Conservation (phyloP, 2,888 invertebrate species). For the Zygaena filipendulae region DNA sequence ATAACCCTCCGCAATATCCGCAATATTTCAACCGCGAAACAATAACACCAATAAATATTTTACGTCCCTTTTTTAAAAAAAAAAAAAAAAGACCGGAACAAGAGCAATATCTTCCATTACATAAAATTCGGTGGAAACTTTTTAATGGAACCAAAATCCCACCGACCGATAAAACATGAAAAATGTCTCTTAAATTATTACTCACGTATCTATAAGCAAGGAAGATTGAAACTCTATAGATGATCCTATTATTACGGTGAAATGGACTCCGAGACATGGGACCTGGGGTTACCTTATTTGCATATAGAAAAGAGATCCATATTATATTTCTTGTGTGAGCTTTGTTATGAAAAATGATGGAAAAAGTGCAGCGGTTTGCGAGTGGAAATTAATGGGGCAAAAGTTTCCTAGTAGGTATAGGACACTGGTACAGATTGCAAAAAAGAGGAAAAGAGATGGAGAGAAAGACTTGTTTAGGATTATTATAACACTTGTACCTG, state of each 20-base stretch:
- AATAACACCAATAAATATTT: conserved; percentile 24
- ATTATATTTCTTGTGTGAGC: conserved; percentile 20
- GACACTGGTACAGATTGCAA: too few relatives aligned
- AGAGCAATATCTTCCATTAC: conserved; percentile 56
- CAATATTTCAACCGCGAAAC: conserved; percentile 15
- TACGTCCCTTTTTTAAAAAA: conserved; percentile 16
- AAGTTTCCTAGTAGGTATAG: too few relatives aligned
- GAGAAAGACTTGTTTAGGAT: too few relatives aligned
- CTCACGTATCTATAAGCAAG: too few relatives aligned
- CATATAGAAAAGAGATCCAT: conserved; percentile 49
- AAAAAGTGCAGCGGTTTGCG: conserved; percentile 53
- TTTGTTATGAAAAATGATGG: conserved; percentile 23
- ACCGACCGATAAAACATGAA: conserved; percentile 53
- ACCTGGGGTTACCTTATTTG: conserved; percentile 29
- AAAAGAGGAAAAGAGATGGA: too few relatives aligned
- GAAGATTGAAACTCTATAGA: conserved; percentile 48
- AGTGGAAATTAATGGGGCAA: conserved; percentile 61
- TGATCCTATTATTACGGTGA: conserved; percentile 51
- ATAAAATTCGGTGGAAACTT: conserved; percentile 61
- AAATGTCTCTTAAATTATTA: conserved; percentile 52
- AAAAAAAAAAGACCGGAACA: conserved; percentile 27
- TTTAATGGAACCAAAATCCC: conserved; percentile 54
- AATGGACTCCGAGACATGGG: conserved; percentile 28
- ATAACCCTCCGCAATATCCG: too few relatives aligned
- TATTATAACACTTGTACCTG: too few relatives aligned